A percentile compares a stretch with the other conserved stretches of the same genome.
Evolutionary conservation across 2,797 vertebrate genomes (phyloP).

Genomic region (Malacoctenus gilli): DNA sequence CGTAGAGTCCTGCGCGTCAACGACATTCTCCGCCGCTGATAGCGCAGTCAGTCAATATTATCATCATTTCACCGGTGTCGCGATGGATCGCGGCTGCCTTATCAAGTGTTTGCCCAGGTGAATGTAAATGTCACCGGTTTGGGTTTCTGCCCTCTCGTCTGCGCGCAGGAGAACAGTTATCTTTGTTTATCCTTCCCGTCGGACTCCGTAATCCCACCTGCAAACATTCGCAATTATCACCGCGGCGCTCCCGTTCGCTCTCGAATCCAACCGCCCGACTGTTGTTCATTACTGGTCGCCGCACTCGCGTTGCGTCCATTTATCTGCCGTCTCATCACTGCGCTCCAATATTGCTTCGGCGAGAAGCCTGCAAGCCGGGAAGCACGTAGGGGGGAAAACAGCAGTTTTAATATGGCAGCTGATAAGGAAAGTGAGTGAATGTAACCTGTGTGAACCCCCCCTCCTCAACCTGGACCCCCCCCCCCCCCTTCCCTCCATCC

Average conservation of each 20-base stretch:
- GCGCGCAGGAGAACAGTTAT: slow-evolving; percentile 16
- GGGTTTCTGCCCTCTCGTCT: slow-evolving; percentile 12
- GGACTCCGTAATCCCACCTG: slow-evolving; percentile 9
- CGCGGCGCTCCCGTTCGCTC: slow-evolving; percentile 19
- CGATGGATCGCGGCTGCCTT: slow-evolving; percentile 19
- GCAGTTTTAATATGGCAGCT: slow-evolving; percentile 50
- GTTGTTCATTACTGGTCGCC: slow-evolving; percentile 15
- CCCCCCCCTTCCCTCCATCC: slow-evolving; percentile 44
- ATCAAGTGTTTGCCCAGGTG: slow-evolving; percentile 33
- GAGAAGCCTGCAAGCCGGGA: slow-evolving; percentile 17
- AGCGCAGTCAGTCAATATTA: slow-evolving; percentile 37
- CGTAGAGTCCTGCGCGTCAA: slow-evolving; percentile 7
- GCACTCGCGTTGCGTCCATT: slow-evolving; percentile 46
- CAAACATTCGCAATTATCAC: slow-evolving; percentile 51
- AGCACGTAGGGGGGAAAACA: slow-evolving; percentile 14
- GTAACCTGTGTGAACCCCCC: slow-evolving; percentile 36
- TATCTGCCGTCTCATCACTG: slow-evolving; percentile 61
- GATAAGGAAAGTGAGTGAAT: slow-evolving; percentile 61
- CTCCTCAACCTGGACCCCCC: slow-evolving; percentile 36
- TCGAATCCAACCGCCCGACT: neutral
- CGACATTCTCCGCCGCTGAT: slow-evolving; percentile 29
- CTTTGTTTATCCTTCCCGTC: slow-evolving; percentile 5
- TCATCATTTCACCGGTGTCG: slow-evolving; percentile 24
- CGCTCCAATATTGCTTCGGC: slow-evolving; percentile 55
- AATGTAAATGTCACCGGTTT: slow-evolving; percentile 47